Evolutionary conservation across 2,888 invertebrate species (phyloP).

Genomic region (Mechanitis messenoides): DNA sequence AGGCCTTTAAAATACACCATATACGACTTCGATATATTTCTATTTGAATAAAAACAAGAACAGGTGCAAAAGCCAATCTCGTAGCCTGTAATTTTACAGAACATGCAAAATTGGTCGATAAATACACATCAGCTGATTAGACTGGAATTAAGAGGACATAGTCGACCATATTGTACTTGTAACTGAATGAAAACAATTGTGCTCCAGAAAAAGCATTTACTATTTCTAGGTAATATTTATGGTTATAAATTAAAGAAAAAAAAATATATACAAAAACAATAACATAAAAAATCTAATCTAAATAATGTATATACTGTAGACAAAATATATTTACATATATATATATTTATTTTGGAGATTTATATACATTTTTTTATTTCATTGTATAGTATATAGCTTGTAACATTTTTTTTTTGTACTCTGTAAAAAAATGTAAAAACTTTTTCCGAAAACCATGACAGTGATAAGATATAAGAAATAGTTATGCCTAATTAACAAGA

Average conservation of each 20-base stretch:
- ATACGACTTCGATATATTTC: no score
- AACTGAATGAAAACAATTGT: slow-evolving; percentile 1
- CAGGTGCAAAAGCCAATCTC: background rate
- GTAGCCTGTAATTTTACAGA: background rate
- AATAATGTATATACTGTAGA: no score
- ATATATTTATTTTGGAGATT: no score
- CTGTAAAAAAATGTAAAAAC: no score
- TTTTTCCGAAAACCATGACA: no score
- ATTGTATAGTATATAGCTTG: no score
- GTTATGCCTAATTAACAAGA: no score
- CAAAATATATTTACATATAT: no score
- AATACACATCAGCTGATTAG: background rate
- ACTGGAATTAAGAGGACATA: background rate
- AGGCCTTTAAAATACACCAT: no score
- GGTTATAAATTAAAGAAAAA: background rate
- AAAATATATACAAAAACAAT: background rate
- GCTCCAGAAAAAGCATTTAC: background rate
- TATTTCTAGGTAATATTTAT: background rate
- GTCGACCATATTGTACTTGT: background rate
- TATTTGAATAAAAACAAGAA: background rate
- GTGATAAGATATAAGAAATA: no score
- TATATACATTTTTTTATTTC: background rate
- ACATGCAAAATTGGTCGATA: no score
- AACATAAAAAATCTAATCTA: background rate
- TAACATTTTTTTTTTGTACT: no score